These are phyloP conservation scores for Iselma pallidipennis DNA, from an alignment of 2,888 invertebrate species.

Conservation along the genomic window DNA sequence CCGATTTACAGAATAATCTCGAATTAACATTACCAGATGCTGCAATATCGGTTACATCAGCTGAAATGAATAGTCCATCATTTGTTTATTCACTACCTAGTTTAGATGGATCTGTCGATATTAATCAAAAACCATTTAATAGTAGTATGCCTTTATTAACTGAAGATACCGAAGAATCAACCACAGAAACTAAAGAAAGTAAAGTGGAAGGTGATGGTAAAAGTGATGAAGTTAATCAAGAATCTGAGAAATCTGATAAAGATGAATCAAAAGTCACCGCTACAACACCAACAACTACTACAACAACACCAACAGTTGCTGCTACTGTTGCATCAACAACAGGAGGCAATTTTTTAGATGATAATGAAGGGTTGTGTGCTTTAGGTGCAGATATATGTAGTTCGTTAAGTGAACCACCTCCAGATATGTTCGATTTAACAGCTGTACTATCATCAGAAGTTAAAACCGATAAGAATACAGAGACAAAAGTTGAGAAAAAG, in stretches of 20 bases:
- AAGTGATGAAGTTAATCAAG: background rate
- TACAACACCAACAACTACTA: background rate
- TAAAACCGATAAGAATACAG: constrained; percentile 1
- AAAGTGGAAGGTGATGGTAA: background rate
- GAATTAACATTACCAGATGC: constrained; percentile 75
- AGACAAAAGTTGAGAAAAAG: background rate
- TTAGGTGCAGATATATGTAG: constrained; percentile 53
- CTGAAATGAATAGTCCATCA: constrained; percentile 48
- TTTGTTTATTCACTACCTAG: constrained; percentile 50
- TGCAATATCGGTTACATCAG: constrained; percentile 58
- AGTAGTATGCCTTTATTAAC: constrained; percentile 65
- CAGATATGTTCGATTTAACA: constrained; percentile 53
- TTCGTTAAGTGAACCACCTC: constrained; percentile 55
- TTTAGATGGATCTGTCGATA: constrained; percentile 52
- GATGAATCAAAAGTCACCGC: background rate
- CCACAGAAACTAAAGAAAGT: constrained; percentile 16
- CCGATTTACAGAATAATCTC: constrained; percentile 52
- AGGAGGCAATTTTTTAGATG: constrained; percentile 25
- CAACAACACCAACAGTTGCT: background rate
- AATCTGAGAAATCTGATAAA: constrained; percentile 8
- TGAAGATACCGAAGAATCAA: constrained; percentile 57
- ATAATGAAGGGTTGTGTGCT: constrained; percentile 48
- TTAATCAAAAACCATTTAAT: constrained; percentile 49
- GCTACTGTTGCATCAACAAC: too few relatives aligned
- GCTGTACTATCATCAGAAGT: constrained; percentile 14